phyloP scores from a whole-genome alignment of 2,113 vertebrate genomes.

The Tamias sibiricus region DNA sequence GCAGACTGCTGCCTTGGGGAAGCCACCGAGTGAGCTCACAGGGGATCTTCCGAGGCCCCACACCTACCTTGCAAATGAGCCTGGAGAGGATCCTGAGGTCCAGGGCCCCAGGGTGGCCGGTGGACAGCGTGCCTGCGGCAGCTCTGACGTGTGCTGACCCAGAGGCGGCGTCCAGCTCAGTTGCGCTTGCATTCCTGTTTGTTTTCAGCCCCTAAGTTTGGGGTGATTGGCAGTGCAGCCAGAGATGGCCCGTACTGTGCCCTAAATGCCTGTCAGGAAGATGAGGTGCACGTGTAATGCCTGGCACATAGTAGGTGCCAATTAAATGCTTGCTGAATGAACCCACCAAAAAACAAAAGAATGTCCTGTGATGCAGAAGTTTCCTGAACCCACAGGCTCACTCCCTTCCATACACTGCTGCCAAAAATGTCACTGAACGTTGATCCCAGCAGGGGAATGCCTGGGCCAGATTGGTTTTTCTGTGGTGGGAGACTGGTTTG shows the following conservation, averaged over 20 bases:
- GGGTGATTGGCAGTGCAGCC: neutral
- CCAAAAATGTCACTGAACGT: neutral
- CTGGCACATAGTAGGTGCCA: neutral
- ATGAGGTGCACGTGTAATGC: no score
- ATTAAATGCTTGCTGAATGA: neutral
- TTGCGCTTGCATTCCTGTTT: neutral
- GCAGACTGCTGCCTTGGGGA: neutral
- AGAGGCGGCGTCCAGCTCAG: neutral
- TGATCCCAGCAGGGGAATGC: conserved; percentile 31
- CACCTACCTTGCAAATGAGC: neutral
- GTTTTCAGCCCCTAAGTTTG: neutral
- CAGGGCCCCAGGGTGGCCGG: neutral
- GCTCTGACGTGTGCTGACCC: neutral
- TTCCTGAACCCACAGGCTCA: neutral
- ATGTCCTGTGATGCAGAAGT: neutral
- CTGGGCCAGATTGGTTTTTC: conserved; percentile 61
- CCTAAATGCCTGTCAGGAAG: neutral
- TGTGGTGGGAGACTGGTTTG: conserved; percentile 31
- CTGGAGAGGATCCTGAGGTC: neutral
- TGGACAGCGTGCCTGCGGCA: neutral
- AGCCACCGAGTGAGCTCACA: accelerated
- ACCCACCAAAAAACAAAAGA: neutral
- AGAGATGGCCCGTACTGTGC: neutral
- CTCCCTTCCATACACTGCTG: neutral
- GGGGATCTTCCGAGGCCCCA: neutral